A percentile compares a stretch with the other conserved stretches of the same genome.
These are phyloP conservation scores for Trachops cirrhosus DNA, from an alignment of 2,797 vertebrate species.

Conservation along the genomic window DNA sequence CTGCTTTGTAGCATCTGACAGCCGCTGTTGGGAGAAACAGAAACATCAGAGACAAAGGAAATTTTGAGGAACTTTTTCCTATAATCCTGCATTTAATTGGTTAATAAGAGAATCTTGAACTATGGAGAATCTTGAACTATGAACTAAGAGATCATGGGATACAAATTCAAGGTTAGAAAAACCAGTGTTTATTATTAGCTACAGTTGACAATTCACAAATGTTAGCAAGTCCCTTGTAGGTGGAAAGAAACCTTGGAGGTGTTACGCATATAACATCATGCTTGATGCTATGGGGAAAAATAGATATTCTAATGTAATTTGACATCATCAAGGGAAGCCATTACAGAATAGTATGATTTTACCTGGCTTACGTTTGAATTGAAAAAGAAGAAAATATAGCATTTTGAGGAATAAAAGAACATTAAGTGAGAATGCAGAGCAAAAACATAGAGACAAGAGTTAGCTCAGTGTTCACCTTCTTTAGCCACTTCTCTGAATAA, in stretches of 20 bases:
- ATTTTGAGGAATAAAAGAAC: not conserved
- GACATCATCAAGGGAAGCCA: not conserved
- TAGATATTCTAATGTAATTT: not conserved
- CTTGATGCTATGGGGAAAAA: not conserved
- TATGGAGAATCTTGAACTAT: not conserved
- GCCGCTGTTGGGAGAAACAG: not conserved
- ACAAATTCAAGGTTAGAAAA: not conserved
- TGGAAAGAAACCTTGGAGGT: not conserved
- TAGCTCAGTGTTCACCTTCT: not conserved
- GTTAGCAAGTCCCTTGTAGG: not conserved
- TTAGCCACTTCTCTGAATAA: not conserved
- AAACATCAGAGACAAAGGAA: not conserved
- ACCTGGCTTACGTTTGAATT: not conserved
- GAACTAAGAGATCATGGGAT: not conserved
- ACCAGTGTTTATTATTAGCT: not conserved
- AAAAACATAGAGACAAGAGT: not conserved
- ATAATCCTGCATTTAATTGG: not conserved
- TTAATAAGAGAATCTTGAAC: not conserved
- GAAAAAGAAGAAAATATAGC: not conserved
- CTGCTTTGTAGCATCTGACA: not conserved
- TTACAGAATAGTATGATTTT: not conserved
- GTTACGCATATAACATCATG: not conserved
- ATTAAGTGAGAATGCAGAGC: not conserved
- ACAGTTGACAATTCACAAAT: not conserved
- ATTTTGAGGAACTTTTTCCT: not conserved